Base-by-base conservation (phyloP, 53 echinoderm and acorn worm genomes). In the Temnopleurus reevesii region DNA sequence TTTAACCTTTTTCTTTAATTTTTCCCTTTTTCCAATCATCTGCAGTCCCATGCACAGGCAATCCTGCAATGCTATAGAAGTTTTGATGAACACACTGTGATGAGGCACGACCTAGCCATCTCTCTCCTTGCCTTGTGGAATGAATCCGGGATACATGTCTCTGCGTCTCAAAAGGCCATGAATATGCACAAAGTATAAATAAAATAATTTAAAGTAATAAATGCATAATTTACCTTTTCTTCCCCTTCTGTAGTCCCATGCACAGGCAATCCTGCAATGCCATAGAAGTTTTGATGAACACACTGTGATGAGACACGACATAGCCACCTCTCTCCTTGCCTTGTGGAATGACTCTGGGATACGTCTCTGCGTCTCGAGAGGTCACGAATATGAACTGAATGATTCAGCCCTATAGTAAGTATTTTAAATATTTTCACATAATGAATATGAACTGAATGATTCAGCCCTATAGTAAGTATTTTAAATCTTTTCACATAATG, bases 321-420 rank as follows among this genome's bases (percentile, higher is more conserved):
- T 97, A 19, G 91, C 94, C 45, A 93, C 66, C n/a, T 94, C 95
- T 17, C 66, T 97, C 33, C 54, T 90, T n/a, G 92, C 97, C 49
- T 83, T 97, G 21, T 97, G 97, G 97, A 97, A 94, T 45, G 97
- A 97, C 71, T 61, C 92, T 21, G 97, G 94, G 30, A 84, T 97
- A 57, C 89, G 94, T 46, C 79, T 83, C 4, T 94, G 95, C 76
- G 95, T 94, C 34, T 71, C 94, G 9, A 77, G 97, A 66, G 97
- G 97, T n/a, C 92, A 95, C 61, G 97, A 97, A 82, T 97, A 95
- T 90, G 95, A 97, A 90, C 93, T 97, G 28, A 97, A 97, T 63
- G 97, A 97, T 76, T 97, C 97, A 0, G 97, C 97, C n/a, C 85
- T 95, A n/a, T 97, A 97, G 97, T 97, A 76, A 97, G 97, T 93